Percentiles rank a stretch among this genome's conserved stretches.
Conservation (phyloP, 2,888 invertebrate genomes). For the Terebella lapidaria region DNA sequence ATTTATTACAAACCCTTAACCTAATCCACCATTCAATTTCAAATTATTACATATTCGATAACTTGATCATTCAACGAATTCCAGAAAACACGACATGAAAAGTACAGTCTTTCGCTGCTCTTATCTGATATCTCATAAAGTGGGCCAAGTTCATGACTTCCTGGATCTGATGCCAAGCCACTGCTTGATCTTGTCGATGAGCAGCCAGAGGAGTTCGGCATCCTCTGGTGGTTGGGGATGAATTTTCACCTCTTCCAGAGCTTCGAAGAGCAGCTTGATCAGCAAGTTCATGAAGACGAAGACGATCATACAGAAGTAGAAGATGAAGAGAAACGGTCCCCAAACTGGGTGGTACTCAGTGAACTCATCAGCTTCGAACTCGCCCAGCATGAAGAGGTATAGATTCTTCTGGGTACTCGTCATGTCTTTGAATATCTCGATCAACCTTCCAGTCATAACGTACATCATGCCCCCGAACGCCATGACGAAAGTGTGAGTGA, state of each 20-base stretch:
- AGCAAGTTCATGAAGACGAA: neutral
- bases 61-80: too few relatives aligned
- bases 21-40: too few relatives aligned
- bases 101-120: too few relatives aligned
- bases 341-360: neutral
- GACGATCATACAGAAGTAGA: neutral
- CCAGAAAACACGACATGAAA: too few relatives aligned
- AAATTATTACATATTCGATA: too few relatives aligned
- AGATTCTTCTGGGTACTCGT: neutral
- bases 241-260: neutral
- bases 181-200: slow-evolving; percentile 5
- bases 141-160: too few relatives aligned
- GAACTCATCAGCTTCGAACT: neutral
- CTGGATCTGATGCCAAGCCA: slow-evolving; percentile 4
- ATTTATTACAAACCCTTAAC: too few relatives aligned
- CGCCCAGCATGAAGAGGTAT: neutral
- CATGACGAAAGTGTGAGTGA: neutral
- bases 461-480: neutral
- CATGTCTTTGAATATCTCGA: neutral
- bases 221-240: slow-evolving; percentile 1
- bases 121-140: too few relatives aligned
- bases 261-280: neutral
- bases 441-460: neutral
- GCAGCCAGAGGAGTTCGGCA: slow-evolving; percentile 4
- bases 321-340: neutral